These are phyloP conservation scores for Campoplex nolae DNA, from an alignment of 2,888 invertebrate genomes.

Conservation along the genomic window DNA sequence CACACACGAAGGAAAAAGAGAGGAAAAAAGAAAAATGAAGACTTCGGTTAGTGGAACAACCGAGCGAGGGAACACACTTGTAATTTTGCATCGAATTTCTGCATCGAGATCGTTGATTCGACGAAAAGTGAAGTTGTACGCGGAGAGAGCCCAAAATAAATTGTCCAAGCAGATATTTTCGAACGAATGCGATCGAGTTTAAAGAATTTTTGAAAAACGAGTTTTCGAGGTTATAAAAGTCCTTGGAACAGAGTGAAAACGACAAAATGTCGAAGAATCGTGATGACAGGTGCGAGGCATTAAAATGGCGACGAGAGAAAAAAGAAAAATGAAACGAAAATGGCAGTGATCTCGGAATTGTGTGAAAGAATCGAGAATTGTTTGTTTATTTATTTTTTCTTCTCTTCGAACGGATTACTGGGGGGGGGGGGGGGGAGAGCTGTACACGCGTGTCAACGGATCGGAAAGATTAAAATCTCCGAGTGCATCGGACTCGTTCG, in stretches of 20 bases:
- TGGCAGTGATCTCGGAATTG: not conserved
- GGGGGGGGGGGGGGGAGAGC: not conserved
- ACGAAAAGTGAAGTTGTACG: not conserved
- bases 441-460: constrained; percentile 10
- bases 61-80: not conserved
- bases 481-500: constrained; percentile 3
- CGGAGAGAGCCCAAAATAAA: no score
- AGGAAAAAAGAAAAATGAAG: not conserved
- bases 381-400: not conserved
- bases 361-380: not conserved
- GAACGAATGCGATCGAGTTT: not conserved
- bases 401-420: not conserved
- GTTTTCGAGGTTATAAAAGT: not conserved
- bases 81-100: not conserved
- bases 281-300: not conserved
- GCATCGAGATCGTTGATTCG: not conserved
- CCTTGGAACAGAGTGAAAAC: not conserved
- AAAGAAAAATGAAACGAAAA: not conserved
- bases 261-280: not conserved
- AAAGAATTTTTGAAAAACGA: not conserved
- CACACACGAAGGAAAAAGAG: not conserved
- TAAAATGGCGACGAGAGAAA: not conserved
- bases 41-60: not conserved
- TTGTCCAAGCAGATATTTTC: not conserved
- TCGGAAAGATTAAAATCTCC: constrained; percentile 40